Evolutionary conservation across 2,113 vertebrate species (phyloP), one percentile per base, ranked within the genome.

Genomic region (Mionectes macconnelli): DNA sequence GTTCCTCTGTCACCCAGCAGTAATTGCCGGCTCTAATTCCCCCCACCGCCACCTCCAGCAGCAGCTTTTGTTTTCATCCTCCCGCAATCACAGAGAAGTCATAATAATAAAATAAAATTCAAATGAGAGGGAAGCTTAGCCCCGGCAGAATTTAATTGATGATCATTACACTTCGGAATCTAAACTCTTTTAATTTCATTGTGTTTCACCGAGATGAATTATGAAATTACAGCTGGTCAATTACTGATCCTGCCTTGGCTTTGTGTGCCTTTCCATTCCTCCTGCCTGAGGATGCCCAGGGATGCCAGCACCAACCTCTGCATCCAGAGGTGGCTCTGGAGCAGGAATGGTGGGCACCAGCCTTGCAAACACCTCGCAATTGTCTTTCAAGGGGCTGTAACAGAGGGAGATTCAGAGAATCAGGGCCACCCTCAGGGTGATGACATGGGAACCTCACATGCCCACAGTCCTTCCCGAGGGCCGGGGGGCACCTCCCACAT

Each of bases 101-200:
- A 94, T 89, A 94, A 95, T 88, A 94, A 92, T 70, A 87, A 93
- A 98, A 97, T 97, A 97, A 97, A 96, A 98, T 97, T 96, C 96
- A 97, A 97, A 97, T 93, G 89, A 97, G 97, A 77, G 91, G 94
- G 95, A 94, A 84, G 93, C 96, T 97, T 95, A 97, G 96, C 97
- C 96, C 97, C 83, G 62, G 96, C 94, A 90, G 97, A 95, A 72
- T 90, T 96, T 98, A 98, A 97, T 96, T 97, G 97, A 97, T 97
- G 97, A 98, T 98, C 97, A 97, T 98, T 97, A 94, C 97, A 89
- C 97, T 98, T 97, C 5, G 89, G 96, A 97, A 97, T 95, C 97
- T 89, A 97, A 98, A 97, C 96, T 96, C 97, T 97, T 97, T 98
- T 97, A 96, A 97, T 98, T 98, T 96, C 96, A 91, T 93, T 97